phyloP scores from a whole-genome alignment of 2,113 vertebrate species.

The Labeo rohita region DNA sequence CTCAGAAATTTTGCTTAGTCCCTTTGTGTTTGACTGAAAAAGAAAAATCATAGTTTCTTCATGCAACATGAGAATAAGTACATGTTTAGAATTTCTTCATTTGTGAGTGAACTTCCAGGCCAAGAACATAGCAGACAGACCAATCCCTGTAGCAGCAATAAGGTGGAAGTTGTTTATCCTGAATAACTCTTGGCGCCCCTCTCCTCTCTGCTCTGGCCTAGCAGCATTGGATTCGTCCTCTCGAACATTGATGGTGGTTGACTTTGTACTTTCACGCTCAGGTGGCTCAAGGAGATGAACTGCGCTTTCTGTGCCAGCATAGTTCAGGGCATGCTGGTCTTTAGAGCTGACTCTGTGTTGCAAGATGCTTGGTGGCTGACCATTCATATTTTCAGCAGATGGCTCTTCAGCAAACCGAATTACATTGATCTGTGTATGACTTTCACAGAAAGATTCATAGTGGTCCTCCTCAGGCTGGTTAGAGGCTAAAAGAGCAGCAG shows the following conservation, averaged over 20 bases:
- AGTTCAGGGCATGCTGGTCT: neutral
- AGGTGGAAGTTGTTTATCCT: constrained; percentile 53
- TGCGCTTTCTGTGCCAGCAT: constrained; percentile 33
- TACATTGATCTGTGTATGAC: constrained; percentile 39
- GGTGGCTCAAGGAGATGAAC: neutral
- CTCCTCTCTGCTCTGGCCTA: constrained; percentile 22
- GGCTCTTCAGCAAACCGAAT: constrained; percentile 50
- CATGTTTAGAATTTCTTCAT: neutral
- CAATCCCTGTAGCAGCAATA: constrained; percentile 66
- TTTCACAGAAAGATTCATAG: constrained; percentile 59
- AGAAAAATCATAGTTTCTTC: neutral
- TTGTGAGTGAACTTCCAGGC: constrained; percentile 59
- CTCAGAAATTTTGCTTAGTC: neutral
- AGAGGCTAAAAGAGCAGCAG: neutral
- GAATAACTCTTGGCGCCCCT: neutral
- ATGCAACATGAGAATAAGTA: neutral
- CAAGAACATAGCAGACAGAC: constrained; percentile 62
- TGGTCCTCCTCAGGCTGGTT: constrained; percentile 69
- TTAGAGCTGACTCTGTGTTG: neutral
- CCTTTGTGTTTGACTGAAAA: neutral
- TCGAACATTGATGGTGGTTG: neutral
- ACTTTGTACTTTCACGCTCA: neutral
- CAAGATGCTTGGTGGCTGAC: constrained; percentile 50
- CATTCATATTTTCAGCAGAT: constrained; percentile 61
- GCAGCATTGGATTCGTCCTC: constrained; percentile 27